These are phyloP conservation scores for Thripadectes ignobilis DNA, from an alignment of 2,797 vertebrate genomes.

Conservation along the genomic window DNA sequence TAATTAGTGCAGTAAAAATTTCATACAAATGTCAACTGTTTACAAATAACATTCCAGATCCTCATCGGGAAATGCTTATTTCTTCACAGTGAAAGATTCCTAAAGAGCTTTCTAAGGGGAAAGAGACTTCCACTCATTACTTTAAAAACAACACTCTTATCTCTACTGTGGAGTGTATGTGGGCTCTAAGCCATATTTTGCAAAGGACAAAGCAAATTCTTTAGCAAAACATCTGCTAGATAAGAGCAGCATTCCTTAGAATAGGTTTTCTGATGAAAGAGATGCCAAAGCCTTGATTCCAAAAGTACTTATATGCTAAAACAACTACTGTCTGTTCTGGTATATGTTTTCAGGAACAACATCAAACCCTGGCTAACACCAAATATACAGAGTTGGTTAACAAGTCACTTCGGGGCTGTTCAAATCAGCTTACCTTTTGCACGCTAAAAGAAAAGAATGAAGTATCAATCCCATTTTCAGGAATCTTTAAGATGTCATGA, in stretches of 20 bases:
- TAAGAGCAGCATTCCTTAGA: constrained; percentile 46
- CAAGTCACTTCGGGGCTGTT: background rate
- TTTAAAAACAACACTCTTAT: constrained; percentile 50
- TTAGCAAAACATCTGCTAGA: constrained; percentile 41
- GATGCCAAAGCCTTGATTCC: constrained; percentile 13
- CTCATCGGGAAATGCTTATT: background rate
- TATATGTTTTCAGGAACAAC: background rate
- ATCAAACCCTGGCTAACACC: background rate
- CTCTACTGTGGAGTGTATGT: background rate
- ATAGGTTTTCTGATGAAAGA: constrained; percentile 56
- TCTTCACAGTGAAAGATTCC: constrained; percentile 29
- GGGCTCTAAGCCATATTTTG: constrained; percentile 49
- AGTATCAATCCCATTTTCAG: background rate
- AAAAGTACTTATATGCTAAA: constrained; percentile 13
- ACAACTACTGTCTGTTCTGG: background rate
- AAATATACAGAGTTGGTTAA: background rate
- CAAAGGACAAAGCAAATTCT: constrained; percentile 44
- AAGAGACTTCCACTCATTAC: constrained; percentile 27
- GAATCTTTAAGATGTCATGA: background rate
- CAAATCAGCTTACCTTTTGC: background rate
- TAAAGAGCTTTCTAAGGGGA: constrained; percentile 14
- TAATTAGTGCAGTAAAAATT: background rate
- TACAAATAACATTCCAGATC: constrained; percentile 26
- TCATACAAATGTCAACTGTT: background rate
- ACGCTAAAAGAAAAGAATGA: background rate